Base-by-base conservation (phyloP, 1,140 invertebrate species). In the Nephila pilipes region DNA sequence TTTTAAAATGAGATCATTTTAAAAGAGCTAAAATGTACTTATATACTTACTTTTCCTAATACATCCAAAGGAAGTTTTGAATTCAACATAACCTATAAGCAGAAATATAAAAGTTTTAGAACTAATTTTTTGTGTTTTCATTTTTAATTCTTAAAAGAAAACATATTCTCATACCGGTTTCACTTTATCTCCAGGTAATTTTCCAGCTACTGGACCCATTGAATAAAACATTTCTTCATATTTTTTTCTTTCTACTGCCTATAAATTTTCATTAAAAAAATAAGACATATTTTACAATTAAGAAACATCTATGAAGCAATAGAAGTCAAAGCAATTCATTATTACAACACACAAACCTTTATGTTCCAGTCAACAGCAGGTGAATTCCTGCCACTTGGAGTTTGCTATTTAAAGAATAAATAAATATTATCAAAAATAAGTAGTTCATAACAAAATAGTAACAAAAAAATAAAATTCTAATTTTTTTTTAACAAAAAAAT, bases 31-130 rank as follows among this genome's bases (percentile, higher is more conserved):
- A 38, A 3, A 46, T 46, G 46, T 10, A 46, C 46, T 10, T 4
- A 20, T 22, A 29, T 80, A 65, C 88, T 91, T 2, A 98, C 97
- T 95, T 99, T 99, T 92, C 98, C 98, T 92, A 99, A 97, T 57
- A 99, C 98, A 46, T 97, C 97, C 95, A 99, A 99, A 0, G 99
- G 99, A 94, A 99, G 96, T 96, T 99, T 99, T 1, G 99, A 99
- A 96, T 99, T 99, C 57, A 99, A 97, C 97, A 99, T 99, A 96
- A 99, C 98, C 97, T 97, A 94, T 94, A 95, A 87, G 22, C n/a
- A 87, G 65, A 94, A 79, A 38, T n/a, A 80, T 12, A 80, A 58
- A 6, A 38, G 29, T 87, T 5, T 25, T n/a, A 22, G 16, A 75
- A 54, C 60, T 36, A 14, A 29, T 0, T 22, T 25, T 81, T 81